phyloP scores from a whole-genome alignment of 2,113 vertebrate species.

The Alligator sinensis region DNA sequence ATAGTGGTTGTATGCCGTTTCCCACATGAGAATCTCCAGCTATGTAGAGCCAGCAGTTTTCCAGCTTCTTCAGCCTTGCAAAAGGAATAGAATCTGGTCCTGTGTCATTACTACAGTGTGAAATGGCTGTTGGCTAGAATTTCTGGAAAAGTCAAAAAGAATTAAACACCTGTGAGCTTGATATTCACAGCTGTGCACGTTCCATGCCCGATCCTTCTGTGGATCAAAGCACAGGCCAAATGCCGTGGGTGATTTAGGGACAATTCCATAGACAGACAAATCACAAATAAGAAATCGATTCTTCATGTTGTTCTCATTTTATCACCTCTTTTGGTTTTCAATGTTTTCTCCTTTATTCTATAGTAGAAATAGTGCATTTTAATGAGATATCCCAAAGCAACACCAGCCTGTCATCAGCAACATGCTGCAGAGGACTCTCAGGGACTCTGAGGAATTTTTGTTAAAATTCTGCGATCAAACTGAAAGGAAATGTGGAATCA shows the following conservation, averaged over 20 bases:
- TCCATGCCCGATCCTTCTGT: neutral
- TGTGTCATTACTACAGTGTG: neutral
- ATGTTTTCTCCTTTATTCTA: neutral
- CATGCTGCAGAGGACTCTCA: neutral
- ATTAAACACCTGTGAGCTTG: neutral
- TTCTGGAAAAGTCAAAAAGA: neutral
- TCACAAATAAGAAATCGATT: neutral
- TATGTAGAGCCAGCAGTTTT: neutral
- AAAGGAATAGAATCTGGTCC: neutral
- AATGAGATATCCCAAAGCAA: neutral
- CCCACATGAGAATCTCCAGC: neutral
- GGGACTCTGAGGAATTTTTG: neutral
- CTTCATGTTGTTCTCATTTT: neutral
- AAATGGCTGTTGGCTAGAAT: neutral
- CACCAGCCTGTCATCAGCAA: neutral
- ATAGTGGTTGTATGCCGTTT: neutral
- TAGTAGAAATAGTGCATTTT: rapidly evolving
- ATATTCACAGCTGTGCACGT: neutral
- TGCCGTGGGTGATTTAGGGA: neutral
- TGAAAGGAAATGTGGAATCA: neutral
- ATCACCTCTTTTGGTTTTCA: neutral
- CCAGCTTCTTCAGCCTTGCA: neutral
- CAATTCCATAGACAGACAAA: neutral
- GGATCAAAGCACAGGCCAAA: neutral
- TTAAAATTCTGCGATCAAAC: neutral